Percentiles rank a stretch among this genome's conserved stretches.
These are phyloP conservation scores for Lithophane semibrunnea DNA, from an alignment of 2,888 invertebrate species.

Conservation along the genomic window DNA sequence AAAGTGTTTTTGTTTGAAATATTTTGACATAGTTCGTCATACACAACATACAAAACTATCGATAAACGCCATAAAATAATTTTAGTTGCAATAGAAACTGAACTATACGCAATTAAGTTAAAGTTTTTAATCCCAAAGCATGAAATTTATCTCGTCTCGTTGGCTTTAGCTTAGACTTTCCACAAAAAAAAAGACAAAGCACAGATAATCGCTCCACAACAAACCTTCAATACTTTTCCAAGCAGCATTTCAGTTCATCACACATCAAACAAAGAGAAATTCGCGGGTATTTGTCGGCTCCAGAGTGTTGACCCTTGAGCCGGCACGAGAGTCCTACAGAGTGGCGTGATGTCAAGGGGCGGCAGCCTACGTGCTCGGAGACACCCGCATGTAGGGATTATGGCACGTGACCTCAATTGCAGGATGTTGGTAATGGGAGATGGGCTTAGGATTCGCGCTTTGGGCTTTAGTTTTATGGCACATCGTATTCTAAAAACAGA, in stretches of 20 bases:
- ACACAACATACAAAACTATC: too few species aligned
- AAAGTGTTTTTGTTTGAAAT: too few species aligned
- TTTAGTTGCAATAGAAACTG: too few species aligned
- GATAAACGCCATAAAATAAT: too few species aligned
- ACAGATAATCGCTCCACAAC: background rate
- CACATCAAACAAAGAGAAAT: constrained; percentile 60
- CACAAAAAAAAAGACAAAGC: background rate
- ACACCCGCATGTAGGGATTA: constrained; percentile 63
- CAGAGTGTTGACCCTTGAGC: constrained; percentile 72
- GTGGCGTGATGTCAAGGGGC: constrained; percentile 69
- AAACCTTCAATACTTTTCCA: constrained; percentile 12
- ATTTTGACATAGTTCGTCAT: too few species aligned
- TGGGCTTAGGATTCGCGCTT: constrained; percentile 1
- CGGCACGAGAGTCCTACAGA: constrained; percentile 66
- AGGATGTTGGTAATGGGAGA: constrained; percentile 35
- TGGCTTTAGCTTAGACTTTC: background rate
- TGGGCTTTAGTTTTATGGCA: background rate
- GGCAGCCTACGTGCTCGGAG: constrained; percentile 69
- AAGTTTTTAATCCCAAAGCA: too few species aligned
- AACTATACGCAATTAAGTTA: too few species aligned
- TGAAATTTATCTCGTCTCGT: too few species aligned
- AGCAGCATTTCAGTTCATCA: constrained; percentile 31
- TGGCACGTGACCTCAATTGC: constrained; percentile 62
- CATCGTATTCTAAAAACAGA: background rate
- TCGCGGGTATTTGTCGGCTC: constrained; percentile 58